A percentile compares a stretch with the other conserved stretches of the same genome.
Conservation (phyloP, 92 coral and sea anemone genomes). For the Pocillopora grandis region DNA sequence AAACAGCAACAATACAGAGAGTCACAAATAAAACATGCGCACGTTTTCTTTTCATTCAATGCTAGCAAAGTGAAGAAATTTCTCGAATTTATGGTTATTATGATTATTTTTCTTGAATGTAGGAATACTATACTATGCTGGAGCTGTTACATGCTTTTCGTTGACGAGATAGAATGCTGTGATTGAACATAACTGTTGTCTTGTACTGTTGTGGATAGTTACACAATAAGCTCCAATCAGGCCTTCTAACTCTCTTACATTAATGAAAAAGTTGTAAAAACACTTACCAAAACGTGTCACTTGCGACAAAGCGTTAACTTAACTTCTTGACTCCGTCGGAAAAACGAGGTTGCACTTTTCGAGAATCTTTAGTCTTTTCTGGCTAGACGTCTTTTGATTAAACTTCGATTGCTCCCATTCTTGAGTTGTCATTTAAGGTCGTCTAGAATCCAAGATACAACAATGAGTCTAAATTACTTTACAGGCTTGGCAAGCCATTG, state of each 20-base stretch:
- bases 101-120: too few relatives aligned
- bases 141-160: too few relatives aligned
- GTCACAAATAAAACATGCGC: background rate
- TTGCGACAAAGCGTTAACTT: too few relatives aligned
- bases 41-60: background rate
- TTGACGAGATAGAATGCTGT: too few relatives aligned
- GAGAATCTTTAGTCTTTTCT: background rate
- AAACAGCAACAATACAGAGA: background rate
- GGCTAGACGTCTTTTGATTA: background rate
- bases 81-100: background rate
- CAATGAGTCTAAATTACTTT: background rate
- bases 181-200: too few relatives aligned
- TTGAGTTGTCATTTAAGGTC: slow-evolving; percentile 10
- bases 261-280: too few relatives aligned
- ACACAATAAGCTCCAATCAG: too few relatives aligned
- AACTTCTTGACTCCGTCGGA: background rate
- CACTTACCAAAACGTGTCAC: too few relatives aligned
- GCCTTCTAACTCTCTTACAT: too few relatives aligned
- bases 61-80: background rate
- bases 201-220: too few relatives aligned
- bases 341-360: background rate
- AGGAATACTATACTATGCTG: too few relatives aligned
- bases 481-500: background rate
- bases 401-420: background rate
- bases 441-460: background rate